Base-by-base conservation (phyloP, 2,888 invertebrate species). In the Willowsia nigromaculata region DNA sequence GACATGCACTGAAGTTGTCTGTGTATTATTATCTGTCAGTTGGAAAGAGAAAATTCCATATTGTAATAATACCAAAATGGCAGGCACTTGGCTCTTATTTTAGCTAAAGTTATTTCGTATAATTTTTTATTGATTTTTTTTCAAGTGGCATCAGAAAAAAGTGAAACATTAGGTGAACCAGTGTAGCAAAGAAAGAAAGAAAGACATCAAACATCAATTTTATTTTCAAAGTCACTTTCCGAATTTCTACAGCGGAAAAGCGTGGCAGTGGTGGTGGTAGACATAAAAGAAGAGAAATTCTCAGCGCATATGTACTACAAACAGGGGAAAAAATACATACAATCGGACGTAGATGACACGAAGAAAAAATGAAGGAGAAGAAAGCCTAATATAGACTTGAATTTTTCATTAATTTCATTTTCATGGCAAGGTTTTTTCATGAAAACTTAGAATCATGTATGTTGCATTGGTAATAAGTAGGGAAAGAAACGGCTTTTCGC, bases 381-480 rank as follows among this genome's bases (percentile, higher is more conserved):
- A n/a, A n/a, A n/a, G 40, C 40, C 40, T 68, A 68, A 71, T 43
- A 43, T 0, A 43, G 13, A 40, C 18, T 43, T 43, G 68, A 68
- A 71, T 43, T 71, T 71, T 71, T 40, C 22, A 71, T 71, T 43
- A 71, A 43, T 71, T 65, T 71, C 71, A 43, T 33, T 65, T 65
- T 65, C 62, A 71, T 11, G 25, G 43, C 22, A 43, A 43, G 25
- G 9, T 22, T 43, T 71, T 33, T 71, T 22, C 40, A 43, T 71
- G 40, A 59, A 59, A 56, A 18, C 56, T 56, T 4, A 37, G 50
- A 50, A 15, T 13, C 22, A 3, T 22, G 56, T 2, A 56, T 9
- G 22, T 56, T 22, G 50, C 18, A 27, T 7, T 59, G n/a, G 27
- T 22, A 59, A 59, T 27, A 53, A 22, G 9, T 1, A 13, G 25